Conservation (phyloP, 92 coral and sea anemone genomes). For the Porites evermanni region DNA sequence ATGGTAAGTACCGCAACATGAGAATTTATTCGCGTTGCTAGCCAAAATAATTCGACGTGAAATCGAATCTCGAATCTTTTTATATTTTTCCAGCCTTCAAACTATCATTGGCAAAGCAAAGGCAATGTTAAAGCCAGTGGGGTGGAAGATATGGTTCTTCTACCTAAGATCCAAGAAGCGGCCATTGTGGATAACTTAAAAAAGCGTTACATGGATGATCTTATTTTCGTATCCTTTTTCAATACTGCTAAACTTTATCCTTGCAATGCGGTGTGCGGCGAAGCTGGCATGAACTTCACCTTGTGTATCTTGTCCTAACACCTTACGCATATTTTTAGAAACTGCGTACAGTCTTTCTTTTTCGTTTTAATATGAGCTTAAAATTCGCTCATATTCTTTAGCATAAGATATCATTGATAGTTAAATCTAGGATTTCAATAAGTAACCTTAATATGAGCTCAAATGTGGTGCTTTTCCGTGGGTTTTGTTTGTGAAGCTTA, state of each 20-base stretch:
- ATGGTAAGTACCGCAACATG: slow-evolving; percentile 29
- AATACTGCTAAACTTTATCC: background rate
- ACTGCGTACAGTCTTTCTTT: background rate
- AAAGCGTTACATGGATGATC: slow-evolving; percentile 98
- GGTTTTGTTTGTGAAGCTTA: background rate
- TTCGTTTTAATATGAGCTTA: background rate
- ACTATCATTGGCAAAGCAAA: slow-evolving; percentile 99
- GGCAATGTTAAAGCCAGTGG: slow-evolving; percentile 98
- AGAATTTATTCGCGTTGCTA: background rate
- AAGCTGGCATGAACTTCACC: background rate
- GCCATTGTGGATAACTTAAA: slow-evolving; percentile 97
- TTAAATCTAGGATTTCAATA: background rate
- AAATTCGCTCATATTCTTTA: background rate
- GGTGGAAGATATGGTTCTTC: slow-evolving; percentile 97
- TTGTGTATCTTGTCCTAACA: background rate
- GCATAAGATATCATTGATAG: background rate
- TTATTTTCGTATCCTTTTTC: slow-evolving; percentile 95
- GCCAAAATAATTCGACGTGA: background rate
- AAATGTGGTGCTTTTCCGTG: background rate
- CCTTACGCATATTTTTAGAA: background rate
- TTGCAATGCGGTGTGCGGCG: background rate
- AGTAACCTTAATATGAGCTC: background rate
- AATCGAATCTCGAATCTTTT: background rate
- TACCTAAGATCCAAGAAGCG: slow-evolving; percentile 97
- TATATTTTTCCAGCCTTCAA: slow-evolving; percentile 68